Evolutionary conservation across 2,113 vertebrate species (phyloP), one percentile per base, ranked within the genome.

Genomic region (Speoplatyrhinus poulsoni): DNA sequence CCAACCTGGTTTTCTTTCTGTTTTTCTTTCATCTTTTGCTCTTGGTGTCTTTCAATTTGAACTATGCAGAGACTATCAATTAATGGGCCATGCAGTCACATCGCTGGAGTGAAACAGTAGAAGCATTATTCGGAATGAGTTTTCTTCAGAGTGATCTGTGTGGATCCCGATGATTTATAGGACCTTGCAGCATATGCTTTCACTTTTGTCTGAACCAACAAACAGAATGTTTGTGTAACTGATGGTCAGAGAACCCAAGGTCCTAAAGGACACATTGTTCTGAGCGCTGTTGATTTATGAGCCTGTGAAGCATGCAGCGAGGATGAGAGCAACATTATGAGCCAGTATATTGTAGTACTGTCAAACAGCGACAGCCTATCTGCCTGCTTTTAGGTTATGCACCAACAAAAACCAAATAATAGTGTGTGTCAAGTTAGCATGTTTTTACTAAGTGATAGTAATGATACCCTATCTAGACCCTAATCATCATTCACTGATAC

Each of bases 141-240:
- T 66, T 65, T 48, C 67, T 74, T 64, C 26, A 57, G 15, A 13
- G 62, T 66, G 70, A 74, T 65, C 63, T 58, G 46, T 69, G 46
- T 66, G 50, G 72, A 77, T 71, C 48, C 46, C 4, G 53, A 65
- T 85, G 80, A 84, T 69, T 82, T 80, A 78, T 76, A 64, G 63
- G 63, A 65, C 19, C 58, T 12, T 67, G 69, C 70, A 73, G 67
- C 86, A 90, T 89, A 85, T 91, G 89, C 85, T 91, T 91, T 90
- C 80, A 81, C 79, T 89, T 91, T 80, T 82, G 79, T 87, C 80
- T 85, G 75, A 88, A 90, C 77, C 83, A 88, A 89, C 83, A 90
- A 90, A 90, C 85, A 82, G 76, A 72, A 61, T 82, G 76, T 85
- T 83, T 84, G 75, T 90, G 75, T 88, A 85, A 85, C 75, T 83